Conservation (phyloP, 2,888 invertebrate species). For the Maniola hyperantus region DNA sequence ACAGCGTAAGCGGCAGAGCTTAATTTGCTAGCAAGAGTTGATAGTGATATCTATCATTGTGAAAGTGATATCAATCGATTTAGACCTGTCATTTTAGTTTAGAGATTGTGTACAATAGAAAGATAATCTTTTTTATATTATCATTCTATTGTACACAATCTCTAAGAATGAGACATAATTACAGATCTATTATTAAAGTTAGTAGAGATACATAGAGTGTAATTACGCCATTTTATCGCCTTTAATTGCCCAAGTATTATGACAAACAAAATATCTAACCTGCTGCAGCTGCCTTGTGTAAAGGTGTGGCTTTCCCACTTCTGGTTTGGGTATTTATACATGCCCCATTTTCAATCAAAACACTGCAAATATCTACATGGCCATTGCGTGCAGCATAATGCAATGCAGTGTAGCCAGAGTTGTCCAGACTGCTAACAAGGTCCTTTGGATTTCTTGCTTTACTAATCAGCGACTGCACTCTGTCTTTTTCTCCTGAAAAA, state of each 20-base stretch:
- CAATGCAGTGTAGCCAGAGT: conserved; percentile 92
- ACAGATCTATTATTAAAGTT: too few relatives aligned
- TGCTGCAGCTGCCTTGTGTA: conserved; percentile 91
- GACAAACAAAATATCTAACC: conserved; percentile 21
- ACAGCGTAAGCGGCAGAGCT: too few relatives aligned
- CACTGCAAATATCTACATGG: conserved; percentile 85
- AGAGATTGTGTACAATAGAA: too few relatives aligned
- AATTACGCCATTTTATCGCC: too few relatives aligned
- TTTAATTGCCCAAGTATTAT: neutral
- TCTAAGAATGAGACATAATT: too few relatives aligned
- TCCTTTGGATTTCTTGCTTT: conserved; percentile 71
- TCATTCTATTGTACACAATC: too few relatives aligned
- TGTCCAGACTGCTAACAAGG: conserved; percentile 85
- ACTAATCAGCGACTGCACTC: conserved; percentile 82
- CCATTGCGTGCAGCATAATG: conserved; percentile 95
- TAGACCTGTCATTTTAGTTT: too few relatives aligned
- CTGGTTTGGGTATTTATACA: conserved; percentile 88
- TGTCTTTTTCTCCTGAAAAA: conserved; percentile 87
- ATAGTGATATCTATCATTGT: too few relatives aligned
- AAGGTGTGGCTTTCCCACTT: conserved; percentile 89
- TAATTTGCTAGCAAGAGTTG: too few relatives aligned
- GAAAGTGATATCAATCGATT: too few relatives aligned
- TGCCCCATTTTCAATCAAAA: conserved; percentile 87
- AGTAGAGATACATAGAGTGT: too few relatives aligned
- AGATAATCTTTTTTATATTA: too few relatives aligned